Evolutionary conservation across 2,797 vertebrate species (phyloP).

Genomic region (Eleutherodactylus coqui): DNA sequence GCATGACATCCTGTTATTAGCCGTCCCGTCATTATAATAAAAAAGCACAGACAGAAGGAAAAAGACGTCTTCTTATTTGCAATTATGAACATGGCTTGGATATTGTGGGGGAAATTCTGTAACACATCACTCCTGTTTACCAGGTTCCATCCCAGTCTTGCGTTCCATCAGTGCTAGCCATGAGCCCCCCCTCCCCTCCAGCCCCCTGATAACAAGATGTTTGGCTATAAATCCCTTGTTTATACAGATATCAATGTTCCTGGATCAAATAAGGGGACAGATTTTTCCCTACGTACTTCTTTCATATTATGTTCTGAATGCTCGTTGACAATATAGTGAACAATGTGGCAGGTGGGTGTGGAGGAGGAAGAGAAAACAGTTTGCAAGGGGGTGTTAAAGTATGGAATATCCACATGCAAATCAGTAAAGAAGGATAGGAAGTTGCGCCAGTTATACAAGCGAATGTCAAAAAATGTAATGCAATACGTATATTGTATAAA

Average conservation of each 20-base stretch:
- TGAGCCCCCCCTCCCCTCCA: constrained; percentile 16
- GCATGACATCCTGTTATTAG: constrained; percentile 38
- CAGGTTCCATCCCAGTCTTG: constrained; percentile 36
- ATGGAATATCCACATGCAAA: constrained; percentile 59
- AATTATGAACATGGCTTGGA: constrained; percentile 26
- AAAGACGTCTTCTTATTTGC: constrained; percentile 34
- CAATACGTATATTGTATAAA: neutral
- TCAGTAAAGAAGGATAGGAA: constrained; percentile 31
- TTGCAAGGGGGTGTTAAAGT: constrained; percentile 63
- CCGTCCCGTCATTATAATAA: constrained; percentile 42
- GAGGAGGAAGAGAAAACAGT: constrained; percentile 64
- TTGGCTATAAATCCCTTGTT: constrained; percentile 55
- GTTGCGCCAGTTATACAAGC: constrained; percentile 15
- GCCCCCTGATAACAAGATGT: constrained; percentile 47
- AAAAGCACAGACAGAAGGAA: constrained; percentile 51
- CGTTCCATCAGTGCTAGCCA: constrained; percentile 43
- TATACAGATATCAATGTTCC: constrained; percentile 62
- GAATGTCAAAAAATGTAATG: neutral
- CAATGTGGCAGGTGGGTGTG: constrained; percentile 64
- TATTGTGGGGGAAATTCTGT: constrained; percentile 14
- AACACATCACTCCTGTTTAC: constrained; percentile 48
- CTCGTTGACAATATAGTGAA: constrained; percentile 60
- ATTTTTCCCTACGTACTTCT: constrained; percentile 58
- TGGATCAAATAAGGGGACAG: constrained; percentile 63
- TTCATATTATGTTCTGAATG: constrained; percentile 62